A percentile compares a stretch with the other conserved stretches of the same genome.
These are phyloP conservation scores for Sylvia borin DNA, from an alignment of 2,797 vertebrate genomes.

Conservation along the genomic window DNA sequence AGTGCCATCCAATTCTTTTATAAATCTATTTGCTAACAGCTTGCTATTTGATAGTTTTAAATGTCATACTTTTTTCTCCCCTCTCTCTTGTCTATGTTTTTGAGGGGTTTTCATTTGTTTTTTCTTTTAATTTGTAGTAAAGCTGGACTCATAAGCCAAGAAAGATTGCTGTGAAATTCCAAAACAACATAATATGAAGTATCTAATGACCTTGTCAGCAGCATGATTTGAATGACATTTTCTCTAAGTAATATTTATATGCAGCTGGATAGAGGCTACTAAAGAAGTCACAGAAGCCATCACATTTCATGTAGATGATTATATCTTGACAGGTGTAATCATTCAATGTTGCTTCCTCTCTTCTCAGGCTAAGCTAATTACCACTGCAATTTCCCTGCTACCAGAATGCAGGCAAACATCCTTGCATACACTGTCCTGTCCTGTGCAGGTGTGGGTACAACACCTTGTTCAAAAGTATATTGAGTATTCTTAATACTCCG, in stretches of 20 bases:
- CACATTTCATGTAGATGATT: not conserved
- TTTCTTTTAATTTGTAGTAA: not conserved
- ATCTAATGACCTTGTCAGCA: not conserved
- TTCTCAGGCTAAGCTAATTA: not conserved
- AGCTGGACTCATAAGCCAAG: not conserved
- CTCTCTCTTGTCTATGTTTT: not conserved
- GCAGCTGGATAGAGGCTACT: not conserved
- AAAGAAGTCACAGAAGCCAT: not conserved
- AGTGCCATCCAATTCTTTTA: not conserved
- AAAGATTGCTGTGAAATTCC: slow-evolving; percentile 4
- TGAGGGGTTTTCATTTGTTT: not conserved
- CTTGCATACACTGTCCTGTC: not conserved
- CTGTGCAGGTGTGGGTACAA: not conserved
- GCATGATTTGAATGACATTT: not conserved
- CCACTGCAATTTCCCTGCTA: not conserved
- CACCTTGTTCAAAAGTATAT: not conserved
- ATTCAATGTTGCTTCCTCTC: not conserved
- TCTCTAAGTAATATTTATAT: slow-evolving; percentile 12
- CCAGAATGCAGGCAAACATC: not conserved
- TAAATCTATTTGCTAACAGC: not conserved
- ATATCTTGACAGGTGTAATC: slow-evolving; percentile 13
- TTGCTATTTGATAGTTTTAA: slow-evolving; percentile 17
- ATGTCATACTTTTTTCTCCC: accelerated
- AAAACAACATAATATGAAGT: not conserved
- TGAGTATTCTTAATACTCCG: not conserved